Evolutionary conservation across 2,888 invertebrate genomes (phyloP).

Genomic region (Melanotus villosus): DNA sequence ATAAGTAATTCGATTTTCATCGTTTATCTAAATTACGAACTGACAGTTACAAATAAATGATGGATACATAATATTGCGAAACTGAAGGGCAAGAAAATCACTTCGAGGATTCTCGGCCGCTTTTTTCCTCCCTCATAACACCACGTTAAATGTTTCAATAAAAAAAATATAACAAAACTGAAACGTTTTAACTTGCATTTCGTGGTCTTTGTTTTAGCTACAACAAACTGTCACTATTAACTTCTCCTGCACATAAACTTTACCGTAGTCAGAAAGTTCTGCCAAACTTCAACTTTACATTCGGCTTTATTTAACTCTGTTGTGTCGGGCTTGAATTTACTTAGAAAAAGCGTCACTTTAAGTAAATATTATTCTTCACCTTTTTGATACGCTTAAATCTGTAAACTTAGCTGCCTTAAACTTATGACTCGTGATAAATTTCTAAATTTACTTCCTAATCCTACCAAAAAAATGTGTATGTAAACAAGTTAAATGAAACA

Average conservation of each 20-base stretch:
- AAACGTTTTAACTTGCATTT: neutral
- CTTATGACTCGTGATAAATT: neutral
- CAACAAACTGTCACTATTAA: constrained; percentile 20
- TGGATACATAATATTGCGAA: constrained; percentile 3
- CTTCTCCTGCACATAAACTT: constrained; percentile 19
- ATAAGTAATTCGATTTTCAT: constrained; percentile 20
- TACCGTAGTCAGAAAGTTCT: constrained; percentile 1
- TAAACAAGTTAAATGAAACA: too few species aligned
- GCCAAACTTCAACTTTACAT: constrained; percentile 8
- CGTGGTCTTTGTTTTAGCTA: neutral
- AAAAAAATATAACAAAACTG: neutral
- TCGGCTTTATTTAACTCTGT: neutral
- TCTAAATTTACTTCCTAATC: neutral
- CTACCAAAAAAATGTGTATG: neutral
- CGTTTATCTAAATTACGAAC: constrained; percentile 12
- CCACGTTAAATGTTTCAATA: too few species aligned
- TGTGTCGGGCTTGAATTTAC: neutral
- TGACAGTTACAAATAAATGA: constrained; percentile 23
- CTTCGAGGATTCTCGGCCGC: neutral
- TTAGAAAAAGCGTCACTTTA: neutral
- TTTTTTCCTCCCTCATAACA: neutral
- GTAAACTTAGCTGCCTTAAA: neutral
- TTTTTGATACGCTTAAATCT: constrained; percentile 13
- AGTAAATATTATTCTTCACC: constrained; percentile 3
- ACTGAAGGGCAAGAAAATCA: neutral